Conservation (phyloP, 2,797 vertebrate genomes). For the Danio choprae region DNA sequence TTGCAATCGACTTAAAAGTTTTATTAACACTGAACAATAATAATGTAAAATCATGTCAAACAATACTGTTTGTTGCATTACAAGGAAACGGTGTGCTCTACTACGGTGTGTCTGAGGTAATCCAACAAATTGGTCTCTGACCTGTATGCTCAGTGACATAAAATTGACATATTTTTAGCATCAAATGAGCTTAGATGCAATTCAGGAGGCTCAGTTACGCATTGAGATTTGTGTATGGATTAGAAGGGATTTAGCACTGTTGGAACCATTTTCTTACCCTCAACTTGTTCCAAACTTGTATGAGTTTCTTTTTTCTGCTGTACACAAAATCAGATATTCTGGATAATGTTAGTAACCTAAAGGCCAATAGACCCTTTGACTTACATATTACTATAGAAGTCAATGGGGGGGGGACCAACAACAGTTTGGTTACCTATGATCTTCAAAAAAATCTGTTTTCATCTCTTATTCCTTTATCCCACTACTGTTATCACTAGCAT, state of each 20-base stretch:
- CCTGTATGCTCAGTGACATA: conserved; percentile 11
- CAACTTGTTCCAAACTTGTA: too few relatives aligned
- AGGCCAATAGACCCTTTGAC: too few relatives aligned
- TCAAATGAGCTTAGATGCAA: conserved; percentile 3
- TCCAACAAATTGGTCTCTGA: conserved; percentile 5
- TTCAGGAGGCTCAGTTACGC: conserved; percentile 13
- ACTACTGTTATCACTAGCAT: neutral
- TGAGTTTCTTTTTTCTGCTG: too few relatives aligned
- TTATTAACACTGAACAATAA: conserved; percentile 30
- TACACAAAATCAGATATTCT: too few relatives aligned
- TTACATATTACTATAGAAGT: too few relatives aligned
- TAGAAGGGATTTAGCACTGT: conserved; percentile 4
- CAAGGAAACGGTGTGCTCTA: neutral
- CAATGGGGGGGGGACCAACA: too few relatives aligned
- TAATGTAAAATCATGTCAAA: conserved; percentile 14
- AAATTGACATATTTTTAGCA: neutral
- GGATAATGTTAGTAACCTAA: too few relatives aligned
- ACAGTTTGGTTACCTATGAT: too few relatives aligned
- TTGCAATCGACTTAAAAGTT: conserved; percentile 8
- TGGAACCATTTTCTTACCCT: too few relatives aligned
- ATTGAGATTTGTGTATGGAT: conserved; percentile 15
- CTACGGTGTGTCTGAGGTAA: neutral
- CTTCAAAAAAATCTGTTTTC: too few relatives aligned
- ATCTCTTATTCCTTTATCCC: too few relatives aligned
- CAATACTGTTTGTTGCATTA: neutral